Conservation (phyloP, 2,888 invertebrate species). For the Busseola fusca region DNA sequence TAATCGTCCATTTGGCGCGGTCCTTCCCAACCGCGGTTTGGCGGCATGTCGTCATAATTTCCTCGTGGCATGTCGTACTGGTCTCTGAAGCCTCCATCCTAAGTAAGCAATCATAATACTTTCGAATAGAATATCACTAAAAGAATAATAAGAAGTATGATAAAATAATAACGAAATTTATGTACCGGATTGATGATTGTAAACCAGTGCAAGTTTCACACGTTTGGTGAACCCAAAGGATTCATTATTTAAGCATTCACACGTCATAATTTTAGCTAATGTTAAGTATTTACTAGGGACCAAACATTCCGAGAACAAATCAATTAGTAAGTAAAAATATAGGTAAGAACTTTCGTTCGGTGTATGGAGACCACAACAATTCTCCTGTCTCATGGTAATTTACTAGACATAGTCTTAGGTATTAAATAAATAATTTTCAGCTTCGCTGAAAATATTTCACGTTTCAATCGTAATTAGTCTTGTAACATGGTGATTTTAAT, state of each 20-base stretch:
- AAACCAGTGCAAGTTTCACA: slow-evolving; percentile 26
- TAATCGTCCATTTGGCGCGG: slow-evolving; percentile 90
- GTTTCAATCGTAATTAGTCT: background rate
- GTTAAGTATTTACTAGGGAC: slow-evolving; percentile 60
- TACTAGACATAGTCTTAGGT: slow-evolving; percentile 8
- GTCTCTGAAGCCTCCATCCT: slow-evolving; percentile 88
- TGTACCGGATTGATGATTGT: slow-evolving; percentile 28
- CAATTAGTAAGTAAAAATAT: background rate
- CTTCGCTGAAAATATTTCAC: background rate
- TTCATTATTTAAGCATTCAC: slow-evolving; percentile 8
- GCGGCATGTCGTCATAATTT: slow-evolving; percentile 85
- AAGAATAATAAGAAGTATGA: slow-evolving; percentile 42
- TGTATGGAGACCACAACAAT: background rate
- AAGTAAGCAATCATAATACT: slow-evolving; percentile 87
- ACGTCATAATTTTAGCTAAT: slow-evolving; percentile 2
- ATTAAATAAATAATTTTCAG: slow-evolving; percentile 4
- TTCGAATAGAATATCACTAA: slow-evolving; percentile 79
- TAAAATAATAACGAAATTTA: slow-evolving; percentile 26
- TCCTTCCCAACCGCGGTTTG: slow-evolving; percentile 89
- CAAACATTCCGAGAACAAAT: slow-evolving; percentile 48
- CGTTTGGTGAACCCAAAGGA: slow-evolving; percentile 11
- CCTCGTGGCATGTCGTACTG: slow-evolving; percentile 87
- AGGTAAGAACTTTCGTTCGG: slow-evolving; percentile 1
- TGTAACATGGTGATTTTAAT: background rate
- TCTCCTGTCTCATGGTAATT: background rate